Evolutionary conservation across 2,888 invertebrate genomes (phyloP).

Genomic region (Rutpela maculata): DNA sequence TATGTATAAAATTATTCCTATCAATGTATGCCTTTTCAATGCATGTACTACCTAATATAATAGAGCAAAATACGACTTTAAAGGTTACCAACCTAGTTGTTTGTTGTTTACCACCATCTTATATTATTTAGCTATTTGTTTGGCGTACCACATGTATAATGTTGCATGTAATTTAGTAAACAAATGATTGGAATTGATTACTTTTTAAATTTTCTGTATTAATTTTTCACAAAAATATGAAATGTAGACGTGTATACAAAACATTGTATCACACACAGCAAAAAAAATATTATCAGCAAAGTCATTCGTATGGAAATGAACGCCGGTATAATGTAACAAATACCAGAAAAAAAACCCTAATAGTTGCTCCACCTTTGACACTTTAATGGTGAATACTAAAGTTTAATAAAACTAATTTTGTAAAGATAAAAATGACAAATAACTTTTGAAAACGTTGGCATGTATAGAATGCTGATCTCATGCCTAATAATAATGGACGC

Average conservation of each 20-base stretch:
- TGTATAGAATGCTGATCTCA: constrained; percentile 53
- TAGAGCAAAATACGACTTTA: too few species aligned
- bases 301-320: not conserved
- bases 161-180: too few species aligned
- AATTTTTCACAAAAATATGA: not conserved
- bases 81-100: too few species aligned
- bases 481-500: constrained; percentile 52
- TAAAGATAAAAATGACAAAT: constrained; percentile 57
- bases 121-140: too few species aligned
- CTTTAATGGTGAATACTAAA: constrained; percentile 23
- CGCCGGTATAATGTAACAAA: constrained; percentile 3
- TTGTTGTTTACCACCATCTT: too few species aligned
- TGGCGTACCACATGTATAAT: too few species aligned
- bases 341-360: constrained; percentile 2
- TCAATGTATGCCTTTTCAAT: too few species aligned
- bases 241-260: not conserved
- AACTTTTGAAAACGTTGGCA: constrained; percentile 52
- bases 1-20: too few species aligned
- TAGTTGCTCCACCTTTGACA: constrained; percentile 32
- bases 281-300: constrained; percentile 1
- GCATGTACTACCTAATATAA: too few species aligned
- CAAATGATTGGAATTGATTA: too few species aligned
- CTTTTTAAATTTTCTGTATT: too few species aligned
- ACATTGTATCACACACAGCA: not conserved
- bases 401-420: constrained; percentile 37